phyloP scores from a whole-genome alignment of 2,797 vertebrate species.

The Coccyzus lansbergi region DNA sequence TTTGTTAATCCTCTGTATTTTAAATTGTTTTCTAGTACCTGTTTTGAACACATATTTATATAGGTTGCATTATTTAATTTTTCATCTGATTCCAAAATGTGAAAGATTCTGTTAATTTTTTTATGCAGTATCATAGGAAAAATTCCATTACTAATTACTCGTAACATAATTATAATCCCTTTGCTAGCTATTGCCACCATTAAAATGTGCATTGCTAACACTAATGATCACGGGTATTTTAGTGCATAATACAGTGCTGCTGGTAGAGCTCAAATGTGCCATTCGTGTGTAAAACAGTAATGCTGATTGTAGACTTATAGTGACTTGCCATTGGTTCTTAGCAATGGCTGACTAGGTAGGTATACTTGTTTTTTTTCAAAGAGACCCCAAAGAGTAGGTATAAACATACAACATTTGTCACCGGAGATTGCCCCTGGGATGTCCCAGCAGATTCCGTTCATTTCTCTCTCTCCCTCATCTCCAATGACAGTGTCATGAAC shows the following conservation, averaged over 20 bases:
- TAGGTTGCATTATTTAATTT: not conserved
- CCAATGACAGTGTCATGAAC: not conserved
- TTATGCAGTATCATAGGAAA: not conserved
- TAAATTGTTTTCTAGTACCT: not conserved
- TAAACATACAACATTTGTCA: not conserved
- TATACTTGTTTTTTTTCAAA: not conserved
- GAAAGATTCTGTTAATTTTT: not conserved
- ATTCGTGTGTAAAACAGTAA: not conserved
- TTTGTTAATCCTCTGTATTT: slow-evolving; percentile 4
- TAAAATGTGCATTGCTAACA: not conserved
- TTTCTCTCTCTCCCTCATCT: not conserved
- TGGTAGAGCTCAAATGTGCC: not conserved
- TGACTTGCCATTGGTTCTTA: not conserved
- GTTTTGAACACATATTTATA: not conserved
- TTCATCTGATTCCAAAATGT: not conserved
- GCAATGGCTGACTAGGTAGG: not conserved
- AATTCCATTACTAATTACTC: not conserved
- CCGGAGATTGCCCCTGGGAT: not conserved
- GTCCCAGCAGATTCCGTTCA: not conserved
- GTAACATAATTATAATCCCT: not conserved
- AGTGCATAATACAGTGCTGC: not conserved
- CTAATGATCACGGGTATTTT: not conserved
- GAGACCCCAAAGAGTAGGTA: not conserved
- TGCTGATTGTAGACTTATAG: not conserved
- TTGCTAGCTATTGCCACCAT: not conserved